Percentiles rank a stretch among this genome's conserved stretches.
These are phyloP conservation scores for Amphiura filiformis DNA, from an alignment of 35 echinoderm and acorn worm genomes.

Conservation along the genomic window DNA sequence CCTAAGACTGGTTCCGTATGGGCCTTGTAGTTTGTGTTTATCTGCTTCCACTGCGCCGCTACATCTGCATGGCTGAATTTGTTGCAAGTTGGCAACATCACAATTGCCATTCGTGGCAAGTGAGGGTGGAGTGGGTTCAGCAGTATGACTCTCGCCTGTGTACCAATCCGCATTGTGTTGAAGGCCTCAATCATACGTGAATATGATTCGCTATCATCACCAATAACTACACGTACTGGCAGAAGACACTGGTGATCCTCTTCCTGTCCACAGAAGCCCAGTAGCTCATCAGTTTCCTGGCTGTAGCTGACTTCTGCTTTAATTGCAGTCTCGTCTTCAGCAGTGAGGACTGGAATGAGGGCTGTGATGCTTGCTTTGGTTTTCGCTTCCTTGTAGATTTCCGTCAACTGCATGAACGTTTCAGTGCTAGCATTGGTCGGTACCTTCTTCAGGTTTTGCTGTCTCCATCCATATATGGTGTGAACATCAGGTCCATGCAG, in stretches of 20 bases:
- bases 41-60: background rate
- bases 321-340: conserved; percentile 14
- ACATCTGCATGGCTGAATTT: background rate
- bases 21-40: background rate
- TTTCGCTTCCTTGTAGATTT: background rate
- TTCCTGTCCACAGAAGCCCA: background rate
- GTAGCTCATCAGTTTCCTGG: conserved; percentile 11
- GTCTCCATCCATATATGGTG: background rate
- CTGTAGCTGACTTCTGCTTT: background rate
- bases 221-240: background rate
- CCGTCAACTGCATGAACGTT: background rate
- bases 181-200: background rate
- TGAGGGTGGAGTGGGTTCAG: background rate
- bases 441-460: background rate
- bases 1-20: background rate
- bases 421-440: background rate
- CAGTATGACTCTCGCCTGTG: background rate
- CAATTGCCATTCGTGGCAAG: background rate
- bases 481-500: background rate
- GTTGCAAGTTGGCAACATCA: conserved; percentile 17
- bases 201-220: conserved; percentile 1
- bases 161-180: background rate
- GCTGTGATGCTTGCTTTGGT: background rate
- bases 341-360: background rate
- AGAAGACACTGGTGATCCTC: too few species aligned